phyloP scores from a whole-genome alignment of 2,113 vertebrate species.

The Alethe diademata region DNA sequence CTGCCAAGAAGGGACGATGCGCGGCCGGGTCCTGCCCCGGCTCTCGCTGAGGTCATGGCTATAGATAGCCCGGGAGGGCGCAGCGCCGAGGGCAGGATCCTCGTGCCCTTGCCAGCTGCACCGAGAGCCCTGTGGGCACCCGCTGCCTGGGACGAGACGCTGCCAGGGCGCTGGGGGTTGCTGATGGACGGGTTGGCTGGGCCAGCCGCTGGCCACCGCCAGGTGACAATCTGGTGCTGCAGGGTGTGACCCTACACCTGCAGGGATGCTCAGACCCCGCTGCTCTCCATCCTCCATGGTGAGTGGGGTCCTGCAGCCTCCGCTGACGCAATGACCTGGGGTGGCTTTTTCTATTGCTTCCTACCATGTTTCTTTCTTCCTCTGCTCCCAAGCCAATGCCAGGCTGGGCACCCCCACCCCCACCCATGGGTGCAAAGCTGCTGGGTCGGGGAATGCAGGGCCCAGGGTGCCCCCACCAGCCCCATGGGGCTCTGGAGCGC shows the following conservation, averaged over 20 bases:
- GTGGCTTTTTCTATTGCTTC: neutral
- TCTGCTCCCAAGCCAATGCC: neutral
- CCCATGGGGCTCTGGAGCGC: neutral
- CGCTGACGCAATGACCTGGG: fast-evolving
- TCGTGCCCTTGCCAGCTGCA: neutral
- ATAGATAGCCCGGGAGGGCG: slow-evolving; percentile 14
- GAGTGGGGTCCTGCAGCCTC: neutral
- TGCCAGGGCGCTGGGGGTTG: neutral
- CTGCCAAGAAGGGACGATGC: slow-evolving; percentile 10
- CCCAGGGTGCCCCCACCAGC: neutral
- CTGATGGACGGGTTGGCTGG: neutral
- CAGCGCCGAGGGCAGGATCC: neutral
- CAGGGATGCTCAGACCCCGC: neutral
- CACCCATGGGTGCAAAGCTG: neutral
- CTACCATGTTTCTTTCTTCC: neutral
- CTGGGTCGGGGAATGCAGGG: fast-evolving
- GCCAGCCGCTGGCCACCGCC: fast-evolving
- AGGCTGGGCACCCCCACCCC: neutral
- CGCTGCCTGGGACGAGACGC: neutral
- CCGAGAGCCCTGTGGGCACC: neutral
- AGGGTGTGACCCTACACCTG: neutral
- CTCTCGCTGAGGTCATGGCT: slow-evolving; percentile 31
- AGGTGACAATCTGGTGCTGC: neutral
- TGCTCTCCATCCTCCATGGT: fast-evolving
- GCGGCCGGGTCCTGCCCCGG: neutral